Percentiles rank a stretch among this genome's conserved stretches.
Conservation (phyloP, 1,140 invertebrate genomes). For the Drusus annulatus region DNA sequence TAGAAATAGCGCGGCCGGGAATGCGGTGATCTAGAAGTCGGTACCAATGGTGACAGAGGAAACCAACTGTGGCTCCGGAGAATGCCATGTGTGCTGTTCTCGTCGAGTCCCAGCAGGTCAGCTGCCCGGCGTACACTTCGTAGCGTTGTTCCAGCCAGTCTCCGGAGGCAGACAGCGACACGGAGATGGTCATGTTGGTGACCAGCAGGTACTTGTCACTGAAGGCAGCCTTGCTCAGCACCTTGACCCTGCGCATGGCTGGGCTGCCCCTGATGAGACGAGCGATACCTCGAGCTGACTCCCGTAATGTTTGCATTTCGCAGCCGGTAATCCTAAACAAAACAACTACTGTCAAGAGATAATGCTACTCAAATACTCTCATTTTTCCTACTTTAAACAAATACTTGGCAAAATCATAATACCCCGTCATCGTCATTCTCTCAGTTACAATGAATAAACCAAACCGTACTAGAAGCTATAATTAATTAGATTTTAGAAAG, state of each 20-base stretch:
- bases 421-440: too few species aligned
- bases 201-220: constrained; percentile 84
- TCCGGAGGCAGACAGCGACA: constrained; percentile 82
- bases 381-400: too few species aligned
- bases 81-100: constrained; percentile 86
- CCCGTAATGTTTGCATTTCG: constrained; percentile 47
- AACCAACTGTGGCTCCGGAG: constrained; percentile 84
- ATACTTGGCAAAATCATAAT: too few species aligned
- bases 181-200: constrained; percentile 90
- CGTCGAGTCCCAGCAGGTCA: constrained; percentile 75
- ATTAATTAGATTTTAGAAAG: too few species aligned
- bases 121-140: constrained; percentile 79
- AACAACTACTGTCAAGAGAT: background rate
- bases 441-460: too few species aligned
- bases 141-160: constrained; percentile 90
- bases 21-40: constrained; percentile 78
- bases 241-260: constrained; percentile 43
- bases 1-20: constrained; percentile 78
- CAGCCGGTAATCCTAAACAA: constrained; percentile 41
- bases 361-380: too few species aligned
- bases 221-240: constrained; percentile 69
- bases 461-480: too few species aligned
- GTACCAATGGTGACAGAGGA: constrained; percentile 89
- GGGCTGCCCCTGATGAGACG: constrained; percentile 41
- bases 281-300: constrained; percentile 31